phyloP scores from a whole-genome alignment of 1,140 invertebrate species.

The Holotrichia oblita region DNA sequence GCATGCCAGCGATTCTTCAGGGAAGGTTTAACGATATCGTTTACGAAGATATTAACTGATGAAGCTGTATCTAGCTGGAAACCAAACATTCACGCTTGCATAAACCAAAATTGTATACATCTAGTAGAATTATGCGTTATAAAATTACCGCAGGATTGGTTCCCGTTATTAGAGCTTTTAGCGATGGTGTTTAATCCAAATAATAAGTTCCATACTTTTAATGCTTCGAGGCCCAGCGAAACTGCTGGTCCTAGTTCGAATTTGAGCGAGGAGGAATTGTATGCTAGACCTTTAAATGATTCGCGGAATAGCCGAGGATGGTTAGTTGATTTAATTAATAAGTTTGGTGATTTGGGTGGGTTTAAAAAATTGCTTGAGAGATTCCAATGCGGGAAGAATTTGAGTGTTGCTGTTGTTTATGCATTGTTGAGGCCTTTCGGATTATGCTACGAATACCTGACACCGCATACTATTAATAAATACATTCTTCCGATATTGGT shows the following conservation, averaged over 20 bases:
- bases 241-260: constrained; percentile 71
- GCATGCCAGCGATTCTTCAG: constrained; percentile 95
- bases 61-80: constrained; percentile 98
- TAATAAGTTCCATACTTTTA: constrained; percentile 88
- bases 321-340: constrained; percentile 96
- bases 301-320: constrained; percentile 84
- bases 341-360: constrained; percentile 88
- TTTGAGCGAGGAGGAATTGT: constrained; percentile 78
- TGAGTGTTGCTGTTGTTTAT: constrained; percentile 83
- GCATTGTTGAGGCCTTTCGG: constrained; percentile 91
- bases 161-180: constrained; percentile 90
- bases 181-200: constrained; percentile 78
- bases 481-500: constrained; percentile 94
- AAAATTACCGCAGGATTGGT: constrained; percentile 93
- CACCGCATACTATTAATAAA: constrained; percentile 88
- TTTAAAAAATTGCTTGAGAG: constrained; percentile 89
- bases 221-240: constrained; percentile 84
- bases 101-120: constrained; percentile 91
- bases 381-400: constrained; percentile 78
- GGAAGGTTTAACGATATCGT: constrained; percentile 93
- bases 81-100: constrained; percentile 95
- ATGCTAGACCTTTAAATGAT: constrained; percentile 81
- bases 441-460: constrained; percentile 90
- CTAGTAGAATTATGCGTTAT: constrained; percentile 91
- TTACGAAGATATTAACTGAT: constrained; percentile 98